Percentiles rank a stretch among this genome's conserved stretches.
Evolutionary conservation across 2,797 vertebrate species (phyloP).

Genomic region (Crocodylus rhombifer): DNA sequence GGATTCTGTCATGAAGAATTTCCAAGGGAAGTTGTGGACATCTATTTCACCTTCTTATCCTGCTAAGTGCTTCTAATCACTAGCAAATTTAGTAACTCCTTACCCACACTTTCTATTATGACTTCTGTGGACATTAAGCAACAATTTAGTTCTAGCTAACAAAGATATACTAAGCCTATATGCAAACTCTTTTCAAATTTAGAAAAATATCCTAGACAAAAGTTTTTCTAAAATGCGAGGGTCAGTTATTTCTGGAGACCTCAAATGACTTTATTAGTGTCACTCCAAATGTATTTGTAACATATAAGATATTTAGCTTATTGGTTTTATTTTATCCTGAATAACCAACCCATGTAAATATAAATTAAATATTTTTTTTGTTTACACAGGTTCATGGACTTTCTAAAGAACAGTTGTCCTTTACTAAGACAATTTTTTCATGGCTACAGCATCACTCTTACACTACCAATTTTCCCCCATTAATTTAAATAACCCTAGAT

Average conservation of each 20-base stretch:
- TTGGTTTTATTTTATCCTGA: not conserved
- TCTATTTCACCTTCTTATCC: conserved; percentile 32
- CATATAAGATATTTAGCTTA: conserved; percentile 19
- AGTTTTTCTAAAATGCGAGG: not conserved
- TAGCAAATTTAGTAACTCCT: conserved; percentile 50
- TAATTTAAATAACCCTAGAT: not conserved
- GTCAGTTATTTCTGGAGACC: not conserved
- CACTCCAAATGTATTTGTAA: not conserved
- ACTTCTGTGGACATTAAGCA: conserved; percentile 32
- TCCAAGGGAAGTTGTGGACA: conserved; percentile 41
- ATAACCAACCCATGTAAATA: conserved; percentile 6
- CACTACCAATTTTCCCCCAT: not conserved
- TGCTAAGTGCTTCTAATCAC: conserved; percentile 36
- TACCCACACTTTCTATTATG: conserved; percentile 4
- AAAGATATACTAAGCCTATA: not conserved
- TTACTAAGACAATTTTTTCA: too few species aligned
- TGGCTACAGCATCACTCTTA: too few species aligned
- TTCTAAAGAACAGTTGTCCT: not conserved
- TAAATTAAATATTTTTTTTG: not conserved
- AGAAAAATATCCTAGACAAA: not conserved
- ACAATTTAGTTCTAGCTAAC: conserved; percentile 12
- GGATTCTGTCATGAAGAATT: not conserved
- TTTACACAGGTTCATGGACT: not conserved
- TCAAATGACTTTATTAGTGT: not conserved
- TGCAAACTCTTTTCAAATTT: conserved; percentile 18